Evolutionary conservation across 2,888 invertebrate genomes (phyloP), one percentile per base, ranked within the genome.

Genomic region (Beris morrisii): DNA sequence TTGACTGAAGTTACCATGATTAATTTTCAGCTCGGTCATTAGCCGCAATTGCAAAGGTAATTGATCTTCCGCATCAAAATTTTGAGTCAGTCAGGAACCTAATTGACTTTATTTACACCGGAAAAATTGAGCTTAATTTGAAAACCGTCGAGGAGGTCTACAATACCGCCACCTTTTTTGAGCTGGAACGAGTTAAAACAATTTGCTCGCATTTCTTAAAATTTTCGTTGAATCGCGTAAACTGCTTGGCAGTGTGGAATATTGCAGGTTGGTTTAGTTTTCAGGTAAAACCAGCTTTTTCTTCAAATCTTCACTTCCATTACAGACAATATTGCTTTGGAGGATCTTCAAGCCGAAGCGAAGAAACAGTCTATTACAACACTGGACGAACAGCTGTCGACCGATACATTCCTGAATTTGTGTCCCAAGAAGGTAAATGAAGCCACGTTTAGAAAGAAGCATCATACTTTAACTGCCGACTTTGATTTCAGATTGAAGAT

Each of bases 201-300:
- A 22, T 61, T n/a, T 61, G 61, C 38, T 12, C 61, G 0, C 61
- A 61, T 22, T 61, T 61, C 28, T n/a, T 61, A 15, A 61, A 50
- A 61, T 32, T 50, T 7, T 50, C 61, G 12, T 15, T 61, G 52
- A 61, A 22, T 22, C 32, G 28, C 5, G 61, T 50, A 15, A 61
- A 52, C n/a, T 50, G 32, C 11, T 15, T 61, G 13, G 9, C 38
- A 4, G 28, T 61, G 28, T 61, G 61, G 61, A 61, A 61, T n/a
- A 61, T 61, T 28, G 52, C 61, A 32, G 61, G 61, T 61, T 11
- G 38, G 38, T 9, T 9, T 9, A 38, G 38, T 38, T 38, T 38
- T 5, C 5, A 38, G 7, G 1, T 38, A 38, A 38, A 38, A 1
- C 22, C 1, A 22, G 22, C 3, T 22, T 22, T 22, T 22, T 22